Evolutionary conservation across 2,797 vertebrate species (phyloP), one percentile per base, ranked within the genome.

Genomic region (Enteromius anoplus): DNA sequence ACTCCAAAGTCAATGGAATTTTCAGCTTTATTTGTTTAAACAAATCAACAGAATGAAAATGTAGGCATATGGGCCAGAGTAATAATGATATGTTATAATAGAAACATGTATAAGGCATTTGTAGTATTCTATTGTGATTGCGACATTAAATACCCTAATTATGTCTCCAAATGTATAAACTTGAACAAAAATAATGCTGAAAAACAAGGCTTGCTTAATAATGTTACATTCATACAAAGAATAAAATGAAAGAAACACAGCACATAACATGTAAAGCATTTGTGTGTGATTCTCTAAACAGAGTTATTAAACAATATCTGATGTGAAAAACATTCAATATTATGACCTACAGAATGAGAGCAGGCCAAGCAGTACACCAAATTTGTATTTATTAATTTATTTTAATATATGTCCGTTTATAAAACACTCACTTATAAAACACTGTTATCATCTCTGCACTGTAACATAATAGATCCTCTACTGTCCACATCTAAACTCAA

Each of bases 401-500:
- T 53, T 23, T 60, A 58, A 58, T 58, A 4, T 23, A 60, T 1
- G 4, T n/a, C 55, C 8, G 4, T 60, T 58, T 58, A 58, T 23
- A 58, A 58, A 23, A 60, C n/a, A n/a, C 2, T 42, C 37, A 23
- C 65, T 42, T 69, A 45, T 23, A 26, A 42, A 47, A 47, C 17
- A 19, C n/a, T 45, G 14, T 70, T 15, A 21, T 8, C 23, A 51
- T 51, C 10, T 53, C 17, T 51, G 17, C 9, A 34, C 51, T 75
- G 21, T 58, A 9, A 32, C 45, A 32, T 29, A 71, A 71, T 23
- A 71, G 92, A 94, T n/a, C 92, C 91, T 1, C 84, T 88, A 88
- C 91, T 94, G 88, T 78, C 91, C 81, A 89, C 90, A 47, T 90
- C 84, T 0, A 68, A 64, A 58, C 45, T 12, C 0, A 90, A 89